Base-by-base conservation (phyloP, 2,113 vertebrate genomes). In the Salvelinus fontinalis region DNA sequence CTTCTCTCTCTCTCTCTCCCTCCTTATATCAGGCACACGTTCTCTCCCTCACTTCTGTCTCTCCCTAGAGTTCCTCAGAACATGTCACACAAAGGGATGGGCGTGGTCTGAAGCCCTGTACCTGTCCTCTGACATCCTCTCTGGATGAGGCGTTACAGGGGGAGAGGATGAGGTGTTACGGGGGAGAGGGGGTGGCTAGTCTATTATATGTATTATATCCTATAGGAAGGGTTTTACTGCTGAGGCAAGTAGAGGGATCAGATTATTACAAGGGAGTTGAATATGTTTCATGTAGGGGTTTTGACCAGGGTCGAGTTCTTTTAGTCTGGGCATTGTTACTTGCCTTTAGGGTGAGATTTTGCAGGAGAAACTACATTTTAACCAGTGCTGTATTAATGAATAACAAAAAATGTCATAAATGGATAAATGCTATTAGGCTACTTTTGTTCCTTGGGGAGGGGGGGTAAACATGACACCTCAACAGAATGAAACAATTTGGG, bases 1-100 rank as follows among this genome's bases (percentile, higher is more conserved):
- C 14, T 6, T 67, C 6, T 34, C 11, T 27, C 13, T 29, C 22
- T 57, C 34, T 39, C 34, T 73, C 54, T 44, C n/a, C n/a, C 11
- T 60, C 11, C 31, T 14, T 62, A 18, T 44, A n/a, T 18, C 12
- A 14, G 44, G 8, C 4, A 24, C 34, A 62, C n/a, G 31, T 31
- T 24, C 16, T 71, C 75, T 69, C 5, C 29, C 16, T 34, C 2
- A 3, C 49, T 3, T 60, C 26, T 29, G 13, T 71, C 74, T 69
- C 4, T 51, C 16, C 26, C 2, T 13, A 34, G 71, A 22, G 79
- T 92, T 93, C 91, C 91, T 92, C 87, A 87, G 85, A 79, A 92
- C 90, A 92, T 91, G 90, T 91, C 79, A 81, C 87, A 87, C 90
- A 90, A 93, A 92, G 89, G 82, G 89, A 92, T 91, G 92, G 90